Evolutionary conservation across 2,797 vertebrate species (phyloP), one percentile per base, ranked within the genome.

Genomic region (Phataginus tetradactyla): DNA sequence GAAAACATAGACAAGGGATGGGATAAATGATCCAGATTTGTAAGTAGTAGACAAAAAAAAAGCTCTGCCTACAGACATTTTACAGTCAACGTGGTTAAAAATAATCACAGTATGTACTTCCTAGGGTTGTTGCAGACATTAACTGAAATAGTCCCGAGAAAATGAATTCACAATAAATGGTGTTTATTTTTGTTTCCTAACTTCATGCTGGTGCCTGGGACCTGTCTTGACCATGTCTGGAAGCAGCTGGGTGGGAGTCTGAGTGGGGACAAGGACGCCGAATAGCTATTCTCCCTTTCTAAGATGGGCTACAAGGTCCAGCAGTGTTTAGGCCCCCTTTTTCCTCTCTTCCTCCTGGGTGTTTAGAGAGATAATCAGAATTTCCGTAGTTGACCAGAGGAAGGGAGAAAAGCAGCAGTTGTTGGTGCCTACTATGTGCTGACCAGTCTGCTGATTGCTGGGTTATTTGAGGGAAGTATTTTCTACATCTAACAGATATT

Each of bases 61-160:
- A 14, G 5, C 10, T 83, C 81, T 92, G 78, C 45, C 61, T 75
- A 77, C 14, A 37, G 15, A 84, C 27, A 53, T 85, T 87, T 59
- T 69, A 93, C 34, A 74, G 15, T 69, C 89, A 42, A 17, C 79
- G 37, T 88, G 18, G 64, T 90, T 95, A 92, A 94, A 91, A 85
- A 68, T 49, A 94, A 81, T 18, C 66, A 78, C 17, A 83, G 32
- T 25, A 69, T 74, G 71, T 93, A 71, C 32, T 85, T 89, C 74
- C 57, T 34, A 68, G 85, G 27, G 29, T 49, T 92, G 32, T 29
- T 85, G 10, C 49, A 61, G 57, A 87, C 29, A 93, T n/a, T 45
- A 71, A 95, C 53, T 18, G 27, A 86, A 87, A 68, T 34, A 57
- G 21, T 84, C 20, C 72, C 20, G 5, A 20, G 49, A 84, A 86